Base-by-base conservation (phyloP, 2,113 vertebrate genomes). In the Scomber colias region DNA sequence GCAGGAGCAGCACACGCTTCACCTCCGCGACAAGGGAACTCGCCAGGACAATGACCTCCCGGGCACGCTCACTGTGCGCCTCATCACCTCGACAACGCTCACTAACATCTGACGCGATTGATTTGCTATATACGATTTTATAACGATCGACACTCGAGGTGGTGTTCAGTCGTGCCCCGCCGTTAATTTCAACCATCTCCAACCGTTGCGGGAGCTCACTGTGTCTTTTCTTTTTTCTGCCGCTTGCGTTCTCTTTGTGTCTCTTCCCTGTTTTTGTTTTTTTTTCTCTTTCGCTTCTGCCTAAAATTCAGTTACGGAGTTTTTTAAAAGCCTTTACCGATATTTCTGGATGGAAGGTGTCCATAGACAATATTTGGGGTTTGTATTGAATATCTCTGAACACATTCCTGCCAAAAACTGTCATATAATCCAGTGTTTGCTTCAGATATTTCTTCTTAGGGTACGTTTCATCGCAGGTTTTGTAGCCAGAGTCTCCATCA, bases 1-100 rank as follows among this genome's bases (percentile, higher is more conserved):
- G 4, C 97, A 97, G 91, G 92, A 96, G 1, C 92, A 96, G 87
- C 97, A 98, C 90, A 97, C 96, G 0, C 93, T 99, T 56, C 96
- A 96, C 74, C 96, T 99, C 49, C 96, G 95, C 12, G 97, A 98
- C 95, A 96, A 94, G 69, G 94, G 93, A 40, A 96, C 94, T 85
- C 96, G 82, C 50, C 96, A 96, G 76, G 95, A 96, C 57, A 96
- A 94, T 0, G 96, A 97, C 77, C 95, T 98, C 4, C 94, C 97
- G 0, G 97, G 97, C 84, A 97, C 95, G 4, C 89, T 99, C 0
- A 95, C 94, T 0, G 95, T 99, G 84, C 93, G 79, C 16, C 55
- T 99, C 75, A 93, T 97, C 89, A 98, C 96, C 83, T 97, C 96
- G 45, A 95, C 93, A 81, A 81, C 86, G 60, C 96, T 99, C 81